Evolutionary conservation across 2,797 vertebrate species (phyloP), one percentile per base, ranked within the genome.

Genomic region (Danio kyathit): DNA sequence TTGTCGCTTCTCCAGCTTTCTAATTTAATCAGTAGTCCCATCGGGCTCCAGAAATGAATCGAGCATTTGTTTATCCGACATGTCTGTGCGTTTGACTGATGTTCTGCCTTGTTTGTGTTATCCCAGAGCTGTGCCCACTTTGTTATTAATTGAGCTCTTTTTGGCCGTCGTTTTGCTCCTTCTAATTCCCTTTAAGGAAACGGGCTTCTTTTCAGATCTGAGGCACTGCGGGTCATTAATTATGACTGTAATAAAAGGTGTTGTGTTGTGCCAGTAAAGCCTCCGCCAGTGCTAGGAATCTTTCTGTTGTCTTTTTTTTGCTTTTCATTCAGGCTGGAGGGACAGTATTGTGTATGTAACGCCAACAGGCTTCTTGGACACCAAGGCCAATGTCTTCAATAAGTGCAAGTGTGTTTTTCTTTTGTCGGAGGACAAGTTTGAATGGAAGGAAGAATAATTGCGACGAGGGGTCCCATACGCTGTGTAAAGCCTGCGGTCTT

Each of bases 71-170:
- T 93, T 91, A 91, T 93, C 92, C 86, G 81, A 91, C 92, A 89
- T 87, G 91, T 92, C 85, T 89, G 89, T 89, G 87, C 90, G 9
- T 92, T 92, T 89, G 91, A 88, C 90, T 93, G 92, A 95, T 95
- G 93, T 95, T 95, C 95, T 94, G 94, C 92, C 86, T 87, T 92
- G 94, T 92, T 95, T 92, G 90, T 94, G 87, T 90, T 87, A 86
- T 80, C 86, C 84, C 72, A 84, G 86, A 81, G 60, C 86, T 75
- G 86, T 86, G 74, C 87, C 86, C 85, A 83, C 83, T 86, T 82
- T 86, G 57, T 82, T 82, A 79, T 83, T 84, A 81, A 86, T 83
- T 69, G 17, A 86, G 79, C 82, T 73, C 74, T 88, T 88, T 88
- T 71, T 87, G 83, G 82, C 73, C 80, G 75, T 81, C 82, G 70